Evolutionary conservation across 2,888 invertebrate species (phyloP).

Genomic region (Melieria omissa): DNA sequence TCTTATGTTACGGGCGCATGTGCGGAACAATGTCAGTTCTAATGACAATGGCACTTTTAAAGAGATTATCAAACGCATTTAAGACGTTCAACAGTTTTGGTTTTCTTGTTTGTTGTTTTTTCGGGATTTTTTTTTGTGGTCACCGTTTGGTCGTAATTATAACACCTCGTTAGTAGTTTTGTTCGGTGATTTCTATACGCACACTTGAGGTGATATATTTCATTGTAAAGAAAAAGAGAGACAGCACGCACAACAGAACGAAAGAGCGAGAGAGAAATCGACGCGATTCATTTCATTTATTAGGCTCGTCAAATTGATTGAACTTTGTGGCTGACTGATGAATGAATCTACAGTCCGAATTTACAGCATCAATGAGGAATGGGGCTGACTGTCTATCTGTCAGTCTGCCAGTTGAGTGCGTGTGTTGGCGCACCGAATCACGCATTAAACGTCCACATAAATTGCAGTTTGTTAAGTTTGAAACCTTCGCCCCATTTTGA

Average conservation of each 20-base stretch:
- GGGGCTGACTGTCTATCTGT: no score
- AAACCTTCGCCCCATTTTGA: background rate
- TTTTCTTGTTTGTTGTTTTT: conserved; percentile 34
- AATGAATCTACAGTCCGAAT: no score
- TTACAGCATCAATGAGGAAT: no score
- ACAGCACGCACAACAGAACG: no score
- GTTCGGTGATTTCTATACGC: conserved; percentile 51
- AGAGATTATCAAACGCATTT: conserved; percentile 38
- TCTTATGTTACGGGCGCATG: background rate
- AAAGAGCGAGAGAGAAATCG: background rate
- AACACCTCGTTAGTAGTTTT: conserved; percentile 60
- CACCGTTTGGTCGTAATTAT: conserved; percentile 54
- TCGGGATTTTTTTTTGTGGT: conserved; percentile 8
- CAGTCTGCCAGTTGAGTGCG: background rate
- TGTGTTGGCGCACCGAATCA: conserved; percentile 20
- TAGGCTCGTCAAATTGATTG: conserved; percentile 8
- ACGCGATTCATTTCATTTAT: background rate
- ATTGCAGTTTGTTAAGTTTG: conserved; percentile 18
- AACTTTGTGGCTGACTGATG: background rate
- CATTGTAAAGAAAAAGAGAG: no score
- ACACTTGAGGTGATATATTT: conserved; percentile 12
- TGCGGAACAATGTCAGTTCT: conserved; percentile 45
- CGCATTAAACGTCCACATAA: conserved; percentile 27
- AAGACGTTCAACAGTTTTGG: conserved; percentile 21
- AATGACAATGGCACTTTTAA: conserved; percentile 54